A percentile compares a stretch with the other conserved stretches of the same genome.
Conservation (phyloP, 2,113 vertebrate species). For the Chionodraco myersi region DNA sequence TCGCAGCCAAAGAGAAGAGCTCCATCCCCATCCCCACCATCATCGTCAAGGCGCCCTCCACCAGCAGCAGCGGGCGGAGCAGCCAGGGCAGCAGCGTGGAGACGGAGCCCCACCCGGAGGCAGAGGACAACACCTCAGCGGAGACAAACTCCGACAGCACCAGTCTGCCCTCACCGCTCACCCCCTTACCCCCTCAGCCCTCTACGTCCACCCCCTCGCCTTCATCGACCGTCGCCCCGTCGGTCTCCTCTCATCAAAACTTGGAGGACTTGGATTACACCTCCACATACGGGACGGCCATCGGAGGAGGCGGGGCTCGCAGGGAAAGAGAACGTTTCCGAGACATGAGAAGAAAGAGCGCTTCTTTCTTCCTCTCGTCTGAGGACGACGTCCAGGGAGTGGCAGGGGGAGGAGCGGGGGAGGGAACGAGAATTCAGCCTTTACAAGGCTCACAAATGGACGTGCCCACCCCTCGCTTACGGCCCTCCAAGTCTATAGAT, state of each 20-base stretch:
- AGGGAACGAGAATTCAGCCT: conserved; percentile 67
- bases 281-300: conserved; percentile 83
- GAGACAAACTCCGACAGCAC: conserved; percentile 57
- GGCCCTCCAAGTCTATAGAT: conserved; percentile 93
- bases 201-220: conserved; percentile 81
- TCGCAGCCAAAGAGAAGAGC: conserved; percentile 85
- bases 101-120: conserved; percentile 77
- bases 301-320: conserved; percentile 83
- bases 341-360: conserved; percentile 90
- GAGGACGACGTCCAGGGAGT: conserved; percentile 85
- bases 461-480: conserved; percentile 84
- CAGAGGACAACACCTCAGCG: conserved; percentile 63
- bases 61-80: conserved; percentile 93
- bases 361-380: conserved; percentile 91
- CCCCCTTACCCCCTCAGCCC: conserved; percentile 76
- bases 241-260: conserved; percentile 68
- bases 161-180: conserved; percentile 83
- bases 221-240: conserved; percentile 66
- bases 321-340: conserved; percentile 90
- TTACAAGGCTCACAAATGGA: conserved; percentile 76
- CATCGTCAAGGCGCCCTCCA: conserved; percentile 93
- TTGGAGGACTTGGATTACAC: conserved; percentile 85
- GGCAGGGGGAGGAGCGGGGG: conserved; percentile 69
- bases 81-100: conserved; percentile 95
- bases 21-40: conserved; percentile 96